Evolutionary conservation across 35 echinoderm and acorn worm species (phyloP).

Genomic region (Antedon bifida): DNA sequence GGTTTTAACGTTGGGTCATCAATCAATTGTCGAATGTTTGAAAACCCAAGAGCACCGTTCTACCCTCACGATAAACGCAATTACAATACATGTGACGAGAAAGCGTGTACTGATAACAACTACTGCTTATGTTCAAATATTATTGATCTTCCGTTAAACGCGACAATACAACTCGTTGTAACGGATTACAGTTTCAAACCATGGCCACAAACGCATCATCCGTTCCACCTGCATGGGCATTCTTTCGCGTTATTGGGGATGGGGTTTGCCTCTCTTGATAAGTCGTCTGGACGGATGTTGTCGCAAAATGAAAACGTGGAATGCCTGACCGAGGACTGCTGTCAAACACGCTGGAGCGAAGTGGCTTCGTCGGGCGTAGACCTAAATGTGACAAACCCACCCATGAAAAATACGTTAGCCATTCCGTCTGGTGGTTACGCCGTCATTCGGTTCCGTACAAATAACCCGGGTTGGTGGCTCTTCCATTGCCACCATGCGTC

Average conservation of each 20-base stretch:
- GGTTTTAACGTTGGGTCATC: neutral
- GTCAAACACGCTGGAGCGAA: neutral
- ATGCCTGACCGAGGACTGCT: neutral
- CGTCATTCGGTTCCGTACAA: neutral
- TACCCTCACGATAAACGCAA: neutral
- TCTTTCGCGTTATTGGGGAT: neutral
- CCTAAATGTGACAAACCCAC: neutral
- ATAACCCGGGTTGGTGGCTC: neutral
- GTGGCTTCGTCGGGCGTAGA: neutral
- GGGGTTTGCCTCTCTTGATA: neutral
- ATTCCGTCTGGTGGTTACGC: neutral
- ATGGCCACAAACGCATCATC: neutral
- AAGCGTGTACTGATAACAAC: neutral
- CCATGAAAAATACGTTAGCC: neutral
- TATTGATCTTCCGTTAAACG: neutral
- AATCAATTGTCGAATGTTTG: neutral
- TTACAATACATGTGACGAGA: neutral
- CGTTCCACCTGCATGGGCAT: neutral
- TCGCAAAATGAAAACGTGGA: neutral
- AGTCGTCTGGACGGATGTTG: neutral
- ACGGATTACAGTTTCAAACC: neutral
- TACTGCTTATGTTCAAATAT: neutral
- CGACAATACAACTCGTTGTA: neutral
- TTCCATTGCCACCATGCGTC: neutral
- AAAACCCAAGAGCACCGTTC: neutral